Evolutionary conservation across 2,888 invertebrate genomes (phyloP), one percentile per base, ranked within the genome.

Genomic region (Andrena chrysosceles): DNA sequence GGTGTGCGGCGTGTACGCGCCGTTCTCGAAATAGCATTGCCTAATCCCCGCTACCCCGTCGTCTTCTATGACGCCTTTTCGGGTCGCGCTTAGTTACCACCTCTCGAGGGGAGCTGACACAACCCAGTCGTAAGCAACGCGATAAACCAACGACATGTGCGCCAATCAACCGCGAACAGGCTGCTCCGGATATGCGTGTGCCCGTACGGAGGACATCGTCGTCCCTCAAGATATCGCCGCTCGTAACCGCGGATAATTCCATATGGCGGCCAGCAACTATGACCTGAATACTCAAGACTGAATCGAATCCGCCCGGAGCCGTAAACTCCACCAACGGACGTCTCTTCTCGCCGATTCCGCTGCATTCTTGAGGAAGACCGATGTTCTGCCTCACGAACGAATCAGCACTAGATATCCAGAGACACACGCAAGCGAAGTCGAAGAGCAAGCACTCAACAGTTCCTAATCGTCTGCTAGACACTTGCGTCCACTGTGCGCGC

Each of bases 21-120:
- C 75, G 80, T 54, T 90, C 91, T 89, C 81, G 88, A 92, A 92
- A 92, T 92, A 92, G 88, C 87, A 70, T 81, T 69, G 81, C 85
- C 86, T 77, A 84, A 77, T 76, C 81, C 89, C 88, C 83, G 78
- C 82, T 56, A 69, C 87, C 91, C 88, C 90, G 75, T 88, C 81
- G 76, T 80, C 83, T 85, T 86, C 89, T 85, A 83, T 88, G 86
- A 87, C 88, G 90, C 90, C 91, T 91, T 93, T 92, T 91, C 91
- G 89, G 91, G 90, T 89, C 89, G 90, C 88, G 89, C 85, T 90
- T 90, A 89, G 87, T 90, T 90, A 85, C 89, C 87, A 83, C 79
- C 86, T 87, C 81, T 81, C 77, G 83, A 80, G 68, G 82, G 77
- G 84, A 83, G 83, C 87, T 89, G 81, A 81, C 83, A 83, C 83